A percentile compares a stretch with the other conserved stretches of the same genome.
phyloP scores from a whole-genome alignment of 2,888 invertebrate species.

The Parasteatoda lunata region DNA sequence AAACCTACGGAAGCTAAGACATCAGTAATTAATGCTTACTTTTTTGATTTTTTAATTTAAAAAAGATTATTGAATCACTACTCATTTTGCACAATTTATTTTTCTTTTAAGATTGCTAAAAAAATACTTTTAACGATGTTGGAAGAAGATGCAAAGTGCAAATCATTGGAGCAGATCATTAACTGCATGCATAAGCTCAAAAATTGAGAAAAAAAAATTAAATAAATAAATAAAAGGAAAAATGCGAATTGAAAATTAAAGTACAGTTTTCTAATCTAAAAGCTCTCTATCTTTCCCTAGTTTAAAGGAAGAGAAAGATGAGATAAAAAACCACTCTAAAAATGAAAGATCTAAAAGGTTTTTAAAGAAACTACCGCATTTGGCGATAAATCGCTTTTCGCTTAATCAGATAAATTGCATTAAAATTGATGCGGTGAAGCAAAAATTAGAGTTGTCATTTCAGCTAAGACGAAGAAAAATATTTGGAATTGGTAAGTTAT shows the following conservation, averaged over 20 bases:
- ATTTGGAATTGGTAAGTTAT: too few species aligned
- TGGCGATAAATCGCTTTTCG: conserved; percentile 19
- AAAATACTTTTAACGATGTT: conserved; percentile 38
- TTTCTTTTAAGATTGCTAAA: not conserved
- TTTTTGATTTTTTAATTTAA: conserved; percentile 42
- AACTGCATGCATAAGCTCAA: conserved; percentile 23
- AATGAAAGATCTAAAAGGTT: conserved; percentile 10
- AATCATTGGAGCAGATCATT: conserved; percentile 48
- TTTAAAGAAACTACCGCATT: conserved; percentile 4
- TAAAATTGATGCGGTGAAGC: not conserved
- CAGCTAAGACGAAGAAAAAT: too few species aligned
- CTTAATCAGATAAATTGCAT: not conserved
- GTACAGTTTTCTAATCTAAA: conserved; percentile 35
- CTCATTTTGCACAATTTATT: not conserved
- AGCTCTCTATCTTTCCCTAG: conserved; percentile 37
- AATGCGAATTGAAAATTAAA: not conserved
- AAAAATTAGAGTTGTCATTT: not conserved
- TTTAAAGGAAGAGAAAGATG: conserved; percentile 31
- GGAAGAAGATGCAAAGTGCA: conserved; percentile 17
- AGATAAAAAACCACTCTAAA: conserved; percentile 13
- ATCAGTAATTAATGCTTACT: conserved; percentile 42
- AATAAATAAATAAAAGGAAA: conserved; percentile 14
- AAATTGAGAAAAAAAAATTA: conserved; percentile 21
- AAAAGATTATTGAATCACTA: not conserved
- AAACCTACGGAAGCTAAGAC: conserved; percentile 20